These are phyloP conservation scores for Hippopotamyrus pictus DNA, from an alignment of 2,797 vertebrate species.

Conservation along the genomic window DNA sequence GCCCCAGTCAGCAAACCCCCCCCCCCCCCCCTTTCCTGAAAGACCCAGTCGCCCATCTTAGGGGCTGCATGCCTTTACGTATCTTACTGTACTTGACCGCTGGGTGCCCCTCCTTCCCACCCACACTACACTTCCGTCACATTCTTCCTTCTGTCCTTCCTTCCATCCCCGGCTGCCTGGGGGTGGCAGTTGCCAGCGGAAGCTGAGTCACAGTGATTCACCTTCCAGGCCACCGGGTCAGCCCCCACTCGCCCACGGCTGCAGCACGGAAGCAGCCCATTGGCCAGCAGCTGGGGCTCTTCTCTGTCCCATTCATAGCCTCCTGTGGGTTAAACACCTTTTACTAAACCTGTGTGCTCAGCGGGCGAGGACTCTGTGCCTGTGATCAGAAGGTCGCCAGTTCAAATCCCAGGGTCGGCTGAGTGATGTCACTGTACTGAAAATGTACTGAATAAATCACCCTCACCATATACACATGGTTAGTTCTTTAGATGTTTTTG, in stretches of 20 bases:
- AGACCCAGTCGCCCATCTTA: background rate
- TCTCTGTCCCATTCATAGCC: background rate
- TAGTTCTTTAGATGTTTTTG: background rate
- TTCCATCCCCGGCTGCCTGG: conserved; percentile 44
- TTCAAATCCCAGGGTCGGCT: background rate
- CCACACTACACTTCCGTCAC: conserved; percentile 45
- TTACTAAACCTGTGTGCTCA: background rate
- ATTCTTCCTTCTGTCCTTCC: conserved; percentile 39
- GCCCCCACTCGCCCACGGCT: background rate
- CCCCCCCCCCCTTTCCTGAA: background rate
- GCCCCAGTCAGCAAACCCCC: background rate
- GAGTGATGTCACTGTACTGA: background rate
- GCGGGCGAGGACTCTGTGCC: background rate
- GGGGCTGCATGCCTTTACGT: background rate
- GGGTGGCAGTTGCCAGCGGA: conserved; percentile 51
- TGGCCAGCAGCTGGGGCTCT: background rate
- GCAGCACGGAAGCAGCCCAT: background rate
- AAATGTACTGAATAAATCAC: background rate
- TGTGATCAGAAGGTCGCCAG: background rate
- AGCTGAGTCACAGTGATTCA: conserved; percentile 60
- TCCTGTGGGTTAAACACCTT: background rate
- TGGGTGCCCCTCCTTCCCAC: conserved; percentile 33
- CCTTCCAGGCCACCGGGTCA: conserved; percentile 16
- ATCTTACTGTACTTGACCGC: conserved; percentile 64
- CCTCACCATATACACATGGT: background rate